A percentile compares a stretch with the other conserved stretches of the same genome.
Conservation (phyloP, 1,140 invertebrate genomes). For the Aphis craccivora region DNA sequence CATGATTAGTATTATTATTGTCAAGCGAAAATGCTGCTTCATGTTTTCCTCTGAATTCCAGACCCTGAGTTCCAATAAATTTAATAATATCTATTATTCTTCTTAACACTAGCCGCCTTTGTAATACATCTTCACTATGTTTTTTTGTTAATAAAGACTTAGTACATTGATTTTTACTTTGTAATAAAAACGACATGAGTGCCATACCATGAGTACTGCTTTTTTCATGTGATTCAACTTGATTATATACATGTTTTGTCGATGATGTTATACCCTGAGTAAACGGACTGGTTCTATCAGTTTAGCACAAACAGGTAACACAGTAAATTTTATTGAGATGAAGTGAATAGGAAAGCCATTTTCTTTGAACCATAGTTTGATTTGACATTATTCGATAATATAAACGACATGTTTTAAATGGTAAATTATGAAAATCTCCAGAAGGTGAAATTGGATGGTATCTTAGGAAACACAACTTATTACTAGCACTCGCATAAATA, state of each 20-base stretch:
- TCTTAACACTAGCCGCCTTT: not conserved
- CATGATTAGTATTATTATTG: not conserved
- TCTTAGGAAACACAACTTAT: not conserved
- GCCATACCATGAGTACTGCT: too few relatives aligned
- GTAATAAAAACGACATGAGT: not conserved
- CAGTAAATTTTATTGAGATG: constrained; percentile 5
- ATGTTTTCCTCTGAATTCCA: not conserved
- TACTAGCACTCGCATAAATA: not conserved
- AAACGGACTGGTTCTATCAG: not conserved
- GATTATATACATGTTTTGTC: not conserved
- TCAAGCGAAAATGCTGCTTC: not conserved
- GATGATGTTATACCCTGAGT: not conserved
- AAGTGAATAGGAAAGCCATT: constrained; percentile 12
- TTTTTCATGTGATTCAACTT: constrained; percentile 10
- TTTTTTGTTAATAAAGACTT: constrained; percentile 5
- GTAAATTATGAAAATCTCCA: constrained; percentile 6
- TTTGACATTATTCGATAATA: constrained; percentile 19
- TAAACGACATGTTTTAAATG: constrained; percentile 1
- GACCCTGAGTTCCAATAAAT: not conserved
- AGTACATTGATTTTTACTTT: constrained; percentile 11
- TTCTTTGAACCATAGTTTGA: constrained; percentile 7
- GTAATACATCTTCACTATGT: not conserved
- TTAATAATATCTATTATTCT: constrained; percentile 14
- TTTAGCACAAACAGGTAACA: not conserved
- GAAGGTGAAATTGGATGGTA: not conserved